Base-by-base conservation (phyloP, 1,140 invertebrate species). In the Choristoneura fumiferana region DNA sequence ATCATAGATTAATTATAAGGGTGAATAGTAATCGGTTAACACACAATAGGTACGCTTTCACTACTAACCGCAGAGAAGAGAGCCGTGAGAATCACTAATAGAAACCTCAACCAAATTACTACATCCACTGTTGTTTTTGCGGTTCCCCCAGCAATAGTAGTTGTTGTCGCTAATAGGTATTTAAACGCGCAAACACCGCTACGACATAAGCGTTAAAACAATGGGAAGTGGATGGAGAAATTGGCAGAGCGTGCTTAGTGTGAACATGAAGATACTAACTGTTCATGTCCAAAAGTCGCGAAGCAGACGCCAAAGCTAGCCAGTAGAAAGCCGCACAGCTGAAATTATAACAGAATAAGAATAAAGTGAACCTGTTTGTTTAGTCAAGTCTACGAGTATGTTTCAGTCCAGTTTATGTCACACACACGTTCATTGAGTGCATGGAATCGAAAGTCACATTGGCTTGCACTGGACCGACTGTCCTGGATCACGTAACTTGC, bases 221-320 rank as follows among this genome's bases (percentile, higher is more conserved):
- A 54, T 54, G n/a, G 12, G 33, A n/a, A 33, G n/a, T 10, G 22
- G 57, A 59, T 15, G 13, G 43, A 58, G 56, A 54, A 18, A 56
- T 54, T 45, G 14, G 18, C 12, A 9, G 49, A 40, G 45, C 38
- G 33, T 53, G 6, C n/a, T n/a, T n/a, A 54, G 17, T 40, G 55
- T 60, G 66, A 69, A 78, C 67, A 73, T 73, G 59, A 69, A 62
- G 62, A 80, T 82, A 88, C 85, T 88, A 76, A 88, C 85, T 88
- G 85, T 84, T 86, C 82, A 72, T 78, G 69, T 71, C 82, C 85
- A 78, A 88, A 88, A 76, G 85, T 88, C 69, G 83, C 85, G 62
- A 78, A 71, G 81, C 81, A 81, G 82, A 84, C 71, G 65, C 82
- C 82, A 83, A 80, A 59, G 71, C 72, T 67, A 77, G 83, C 78